Evolutionary conservation across 2,888 invertebrate species (phyloP).

Genomic region (Zhuqinia jingwanae): DNA sequence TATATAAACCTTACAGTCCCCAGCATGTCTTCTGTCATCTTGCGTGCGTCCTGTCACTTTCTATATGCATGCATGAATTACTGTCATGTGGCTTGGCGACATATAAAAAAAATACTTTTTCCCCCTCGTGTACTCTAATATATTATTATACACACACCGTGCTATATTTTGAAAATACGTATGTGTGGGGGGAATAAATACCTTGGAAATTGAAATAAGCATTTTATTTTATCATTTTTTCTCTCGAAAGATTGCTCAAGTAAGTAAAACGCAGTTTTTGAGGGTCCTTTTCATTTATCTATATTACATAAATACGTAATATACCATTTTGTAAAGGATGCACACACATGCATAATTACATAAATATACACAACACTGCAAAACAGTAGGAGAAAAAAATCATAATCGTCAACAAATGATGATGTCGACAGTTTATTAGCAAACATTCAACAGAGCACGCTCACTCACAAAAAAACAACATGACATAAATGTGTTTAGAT

Average conservation of each 20-base stretch:
- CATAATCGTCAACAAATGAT: conserved; percentile 5
- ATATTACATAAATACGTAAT: neutral
- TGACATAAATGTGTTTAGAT: conserved; percentile 25
- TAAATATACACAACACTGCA: too few species aligned
- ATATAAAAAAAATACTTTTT: conserved; percentile 40
- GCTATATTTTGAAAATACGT: too few species aligned
- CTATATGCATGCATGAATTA: conserved; percentile 66
- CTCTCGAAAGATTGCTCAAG: conserved; percentile 30
- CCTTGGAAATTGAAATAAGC: too few species aligned
- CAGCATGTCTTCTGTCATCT: conserved; percentile 71
- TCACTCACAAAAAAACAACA: too few species aligned
- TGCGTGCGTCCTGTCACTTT: conserved; percentile 71
- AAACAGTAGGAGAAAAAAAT: conserved; percentile 1
- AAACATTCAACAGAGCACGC: conserved; percentile 20
- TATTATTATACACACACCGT: neutral
- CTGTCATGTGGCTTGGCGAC: conserved; percentile 66
- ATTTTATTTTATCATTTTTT: too few species aligned
- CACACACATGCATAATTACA: neutral
- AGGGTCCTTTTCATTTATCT: neutral
- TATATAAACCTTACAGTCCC: conserved; percentile 18
- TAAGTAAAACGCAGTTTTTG: conserved; percentile 17
- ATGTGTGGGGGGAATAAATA: neutral
- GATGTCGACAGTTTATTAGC: conserved; percentile 28
- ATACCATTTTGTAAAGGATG: conserved; percentile 2
- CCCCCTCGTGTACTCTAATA: neutral